These are phyloP conservation scores for Apostichopus parvimensis DNA, from an alignment of 35 echinoderm and acorn worm genomes.

Conservation along the genomic window DNA sequence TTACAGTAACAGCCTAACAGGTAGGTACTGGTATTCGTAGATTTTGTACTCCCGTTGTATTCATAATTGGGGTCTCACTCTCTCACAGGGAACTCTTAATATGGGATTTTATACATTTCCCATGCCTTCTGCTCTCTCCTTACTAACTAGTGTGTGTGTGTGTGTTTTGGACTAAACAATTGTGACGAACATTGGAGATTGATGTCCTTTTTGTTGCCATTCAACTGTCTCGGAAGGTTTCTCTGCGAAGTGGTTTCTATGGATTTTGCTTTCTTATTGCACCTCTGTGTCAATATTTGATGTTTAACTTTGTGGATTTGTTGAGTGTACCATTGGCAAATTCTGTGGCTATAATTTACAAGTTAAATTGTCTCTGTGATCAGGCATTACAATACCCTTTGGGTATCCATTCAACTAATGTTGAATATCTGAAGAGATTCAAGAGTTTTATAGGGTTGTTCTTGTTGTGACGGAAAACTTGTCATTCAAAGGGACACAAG, in stretches of 20 bases:
- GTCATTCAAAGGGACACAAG: not conserved
- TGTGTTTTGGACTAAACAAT: too few relatives aligned
- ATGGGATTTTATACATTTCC: too few relatives aligned
- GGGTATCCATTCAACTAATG: not conserved
- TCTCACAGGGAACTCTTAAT: too few relatives aligned
- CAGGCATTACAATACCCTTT: not conserved
- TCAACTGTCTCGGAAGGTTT: too few relatives aligned
- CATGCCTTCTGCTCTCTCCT: too few relatives aligned
- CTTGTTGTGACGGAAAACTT: not conserved
- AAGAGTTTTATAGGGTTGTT: not conserved
- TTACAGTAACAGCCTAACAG: too few relatives aligned
- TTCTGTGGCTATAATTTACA: not conserved
- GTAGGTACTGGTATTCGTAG: too few relatives aligned
- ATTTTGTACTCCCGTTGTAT: too few relatives aligned
- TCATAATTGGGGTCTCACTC: too few relatives aligned
- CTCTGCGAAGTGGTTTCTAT: not conserved
- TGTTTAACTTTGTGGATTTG: not conserved
- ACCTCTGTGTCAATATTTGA: slow-evolving; percentile 34
- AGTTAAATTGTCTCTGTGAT: not conserved
- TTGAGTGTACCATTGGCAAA: not conserved
- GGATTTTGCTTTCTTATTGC: not conserved
- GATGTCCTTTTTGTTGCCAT: too few relatives aligned
- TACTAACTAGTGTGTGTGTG: too few relatives aligned
- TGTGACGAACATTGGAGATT: too few relatives aligned
- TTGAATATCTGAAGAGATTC: not conserved